Percentiles rank a stretch among this genome's conserved stretches.
Conservation (phyloP, 2,113 vertebrate genomes). For the Sterna hirundo region DNA sequence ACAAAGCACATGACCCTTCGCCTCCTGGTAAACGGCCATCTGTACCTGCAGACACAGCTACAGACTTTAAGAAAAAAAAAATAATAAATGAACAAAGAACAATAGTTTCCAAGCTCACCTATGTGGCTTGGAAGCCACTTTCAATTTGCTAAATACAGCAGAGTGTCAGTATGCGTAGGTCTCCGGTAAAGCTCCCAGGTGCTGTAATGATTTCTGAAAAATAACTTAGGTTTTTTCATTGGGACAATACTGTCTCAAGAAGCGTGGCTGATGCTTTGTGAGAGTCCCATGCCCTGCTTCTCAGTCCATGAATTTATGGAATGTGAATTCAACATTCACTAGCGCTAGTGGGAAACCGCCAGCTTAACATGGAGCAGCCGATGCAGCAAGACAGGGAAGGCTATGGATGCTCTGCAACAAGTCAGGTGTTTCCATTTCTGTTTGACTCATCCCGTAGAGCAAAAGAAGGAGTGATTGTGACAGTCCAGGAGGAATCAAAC, state of each 20-base stretch:
- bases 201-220: not conserved
- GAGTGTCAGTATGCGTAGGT: not conserved
- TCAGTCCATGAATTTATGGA: not conserved
- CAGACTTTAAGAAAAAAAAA: not conserved
- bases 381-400: not conserved
- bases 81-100: not conserved
- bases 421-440: not conserved
- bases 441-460: not conserved
- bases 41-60: not conserved
- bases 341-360: not conserved
- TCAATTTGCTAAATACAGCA: not conserved
- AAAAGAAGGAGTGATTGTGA: not conserved
- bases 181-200: not conserved
- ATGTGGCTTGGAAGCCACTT: not conserved
- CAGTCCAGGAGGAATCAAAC: not conserved
- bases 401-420: not conserved
- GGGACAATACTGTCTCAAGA: not conserved
- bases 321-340: not conserved
- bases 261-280: accelerated
- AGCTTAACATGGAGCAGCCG: not conserved
- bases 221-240: not conserved
- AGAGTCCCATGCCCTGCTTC: not conserved
- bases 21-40: not conserved
- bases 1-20: not conserved
- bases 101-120: not conserved